Conservation (phyloP, 2,888 invertebrate genomes). For the Ichneumon xanthorius region DNA sequence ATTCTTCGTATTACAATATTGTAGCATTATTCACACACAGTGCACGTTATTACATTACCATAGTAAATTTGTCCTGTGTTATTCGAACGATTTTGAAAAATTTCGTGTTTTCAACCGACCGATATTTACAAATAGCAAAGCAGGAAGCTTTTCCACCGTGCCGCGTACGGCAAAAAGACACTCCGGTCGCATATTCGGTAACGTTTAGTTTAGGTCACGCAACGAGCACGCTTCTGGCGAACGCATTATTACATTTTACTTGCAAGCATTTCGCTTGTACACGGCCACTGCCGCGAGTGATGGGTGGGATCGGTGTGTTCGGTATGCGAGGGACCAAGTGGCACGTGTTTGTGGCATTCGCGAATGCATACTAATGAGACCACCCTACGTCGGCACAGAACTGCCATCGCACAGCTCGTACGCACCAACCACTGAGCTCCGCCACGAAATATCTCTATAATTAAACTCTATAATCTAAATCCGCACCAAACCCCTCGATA, state of each 20-base stretch:
- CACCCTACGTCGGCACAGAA: conserved; percentile 62
- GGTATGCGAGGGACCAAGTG: conserved; percentile 45
- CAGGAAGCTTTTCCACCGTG: not conserved
- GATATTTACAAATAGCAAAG: not conserved
- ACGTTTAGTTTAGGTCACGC: conserved; percentile 14
- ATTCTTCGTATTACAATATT: not conserved
- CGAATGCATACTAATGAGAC: conserved; percentile 62
- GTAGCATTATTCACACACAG: not conserved
- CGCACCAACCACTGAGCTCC: conserved; percentile 64
- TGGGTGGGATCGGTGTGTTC: conserved; percentile 33
- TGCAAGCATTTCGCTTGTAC: conserved; percentile 52
- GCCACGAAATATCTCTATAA: conserved; percentile 80
- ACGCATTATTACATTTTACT: conserved; percentile 65
- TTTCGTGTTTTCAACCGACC: conserved; percentile 3
- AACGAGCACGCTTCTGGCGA: not conserved
- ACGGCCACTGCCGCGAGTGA: conserved; percentile 3
- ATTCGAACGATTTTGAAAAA: conserved; percentile 17
- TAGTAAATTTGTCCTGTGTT: not conserved
- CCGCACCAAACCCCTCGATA: not conserved
- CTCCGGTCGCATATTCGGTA: conserved; percentile 7
- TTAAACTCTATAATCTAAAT: conserved; percentile 74
- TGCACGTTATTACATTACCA: not conserved
- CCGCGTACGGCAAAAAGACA: not conserved
- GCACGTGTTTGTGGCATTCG: conserved; percentile 67
- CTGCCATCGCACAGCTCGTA: conserved; percentile 62